These are phyloP conservation scores for Tetrao urogallus DNA, from an alignment of 2,113 vertebrate species.

Conservation along the genomic window DNA sequence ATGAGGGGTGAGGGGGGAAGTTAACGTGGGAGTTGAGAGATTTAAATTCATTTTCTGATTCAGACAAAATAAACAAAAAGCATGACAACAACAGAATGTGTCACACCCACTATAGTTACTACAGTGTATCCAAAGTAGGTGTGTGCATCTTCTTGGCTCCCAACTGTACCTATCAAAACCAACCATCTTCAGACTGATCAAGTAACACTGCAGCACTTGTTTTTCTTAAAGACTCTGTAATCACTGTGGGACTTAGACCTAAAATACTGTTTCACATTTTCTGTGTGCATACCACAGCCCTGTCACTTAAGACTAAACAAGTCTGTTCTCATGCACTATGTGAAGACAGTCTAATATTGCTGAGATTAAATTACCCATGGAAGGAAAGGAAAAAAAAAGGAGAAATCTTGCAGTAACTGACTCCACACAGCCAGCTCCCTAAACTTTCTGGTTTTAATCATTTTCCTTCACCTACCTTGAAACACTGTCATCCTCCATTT, in stretches of 20 bases:
- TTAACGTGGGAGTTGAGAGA: not conserved
- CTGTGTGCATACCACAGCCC: not conserved
- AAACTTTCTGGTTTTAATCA: not conserved
- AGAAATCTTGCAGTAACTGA: not conserved
- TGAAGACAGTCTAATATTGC: not conserved
- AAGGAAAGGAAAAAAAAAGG: not conserved
- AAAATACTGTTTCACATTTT: not conserved
- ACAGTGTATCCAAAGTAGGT: not conserved
- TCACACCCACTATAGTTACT: not conserved
- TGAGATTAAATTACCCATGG: not conserved
- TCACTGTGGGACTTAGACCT: not conserved
- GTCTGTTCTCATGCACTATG: not conserved
- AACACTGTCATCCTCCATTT: not conserved
- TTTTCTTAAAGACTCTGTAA: not conserved
- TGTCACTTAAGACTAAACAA: not conserved
- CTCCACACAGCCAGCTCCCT: not conserved
- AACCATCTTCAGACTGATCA: not conserved
- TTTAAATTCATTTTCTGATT: not conserved
- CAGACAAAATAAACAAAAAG: constrained; percentile 18
- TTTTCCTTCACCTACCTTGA: not conserved
- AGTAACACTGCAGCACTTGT: not conserved
- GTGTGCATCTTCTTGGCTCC: not conserved
- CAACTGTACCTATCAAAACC: not conserved
- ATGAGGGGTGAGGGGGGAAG: not conserved
- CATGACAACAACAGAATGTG: not conserved